Base-by-base conservation (phyloP, 2,888 invertebrate species). In the Caenorhabditis afra region DNA sequence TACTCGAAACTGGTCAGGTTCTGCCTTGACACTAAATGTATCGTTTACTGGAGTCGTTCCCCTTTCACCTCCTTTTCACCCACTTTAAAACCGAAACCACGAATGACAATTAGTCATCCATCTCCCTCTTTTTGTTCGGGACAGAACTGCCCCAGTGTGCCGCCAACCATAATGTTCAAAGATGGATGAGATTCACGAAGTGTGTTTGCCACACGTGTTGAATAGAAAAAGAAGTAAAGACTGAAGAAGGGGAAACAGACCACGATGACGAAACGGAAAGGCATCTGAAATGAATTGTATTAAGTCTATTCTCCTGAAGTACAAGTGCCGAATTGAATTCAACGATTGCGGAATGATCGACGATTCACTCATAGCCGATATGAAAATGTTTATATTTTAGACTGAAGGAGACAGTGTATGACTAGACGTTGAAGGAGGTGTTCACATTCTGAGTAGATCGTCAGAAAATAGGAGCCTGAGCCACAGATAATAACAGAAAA, bases 21-120 rank as follows among this genome's bases (percentile, higher is more conserved):
- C 29, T 29, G 29, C 29, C 29, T 29, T 7, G 29, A 29, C 29
- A 29, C 29, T 5, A 29, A 29, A 29, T 29, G 7, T 29, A 29
- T 29, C 29, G 29, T 29, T 29, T 29, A 29, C 29, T 7, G 7
- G 29, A 29, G 7, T 29, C 29, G 29, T 7, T 29, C 29, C 29
- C 29, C 29, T 29, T 29, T 29, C 29, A 29, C 29, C 29, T 7
- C 29, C 62, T 37, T 61, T 61, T 49, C 62, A 62, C 50, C 37
- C 50, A 62, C 39, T 29, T 29, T 22, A 0, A 20, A 67, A 58
- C 67, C 67, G 58, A 29, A 58, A 58, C 39, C 14, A 20, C 20
- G 49, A 45, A 55, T 58, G 7, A 29, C 29, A 68, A 68, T 68
- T 68, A 68, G 49, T 58, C 67, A 68, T 68, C 50, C 67, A 68